A percentile compares a stretch with the other conserved stretches of the same genome.
Evolutionary conservation across 2,113 vertebrate species (phyloP).

Genomic region (Ariopsis seemanni): DNA sequence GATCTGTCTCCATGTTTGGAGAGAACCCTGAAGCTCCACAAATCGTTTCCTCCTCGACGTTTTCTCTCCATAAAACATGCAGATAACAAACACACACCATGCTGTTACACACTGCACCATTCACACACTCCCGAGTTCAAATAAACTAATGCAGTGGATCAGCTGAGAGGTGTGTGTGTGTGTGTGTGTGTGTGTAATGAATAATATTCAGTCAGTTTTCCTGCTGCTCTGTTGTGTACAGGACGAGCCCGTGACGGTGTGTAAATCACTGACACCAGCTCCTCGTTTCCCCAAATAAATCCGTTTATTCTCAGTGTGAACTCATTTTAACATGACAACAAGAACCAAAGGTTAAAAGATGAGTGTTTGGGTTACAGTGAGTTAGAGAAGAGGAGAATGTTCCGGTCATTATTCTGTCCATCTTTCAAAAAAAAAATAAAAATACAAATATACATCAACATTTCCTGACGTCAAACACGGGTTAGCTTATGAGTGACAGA

Average conservation of each 20-base stretch:
- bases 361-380: neutral
- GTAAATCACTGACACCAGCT: neutral
- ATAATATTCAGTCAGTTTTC: too few relatives aligned
- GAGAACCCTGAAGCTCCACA: neutral
- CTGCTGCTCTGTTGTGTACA: too few relatives aligned
- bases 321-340: neutral
- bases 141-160: neutral
- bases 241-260: neutral
- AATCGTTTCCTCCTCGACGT: too few relatives aligned
- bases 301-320: slow-evolving; percentile 1
- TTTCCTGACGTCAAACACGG: neutral
- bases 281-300: neutral
- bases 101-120: neutral
- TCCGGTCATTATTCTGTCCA: neutral
- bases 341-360: neutral
- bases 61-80: neutral
- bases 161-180: neutral
- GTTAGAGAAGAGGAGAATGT: neutral
- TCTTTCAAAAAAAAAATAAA: neutral
- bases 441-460: neutral
- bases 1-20: neutral
- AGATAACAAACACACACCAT: neutral
- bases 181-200: too few relatives aligned
- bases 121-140: neutral
- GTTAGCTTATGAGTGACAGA: neutral